These are phyloP conservation scores for Julus scandinavius DNA, from an alignment of 2,888 invertebrate genomes.

Conservation along the genomic window DNA sequence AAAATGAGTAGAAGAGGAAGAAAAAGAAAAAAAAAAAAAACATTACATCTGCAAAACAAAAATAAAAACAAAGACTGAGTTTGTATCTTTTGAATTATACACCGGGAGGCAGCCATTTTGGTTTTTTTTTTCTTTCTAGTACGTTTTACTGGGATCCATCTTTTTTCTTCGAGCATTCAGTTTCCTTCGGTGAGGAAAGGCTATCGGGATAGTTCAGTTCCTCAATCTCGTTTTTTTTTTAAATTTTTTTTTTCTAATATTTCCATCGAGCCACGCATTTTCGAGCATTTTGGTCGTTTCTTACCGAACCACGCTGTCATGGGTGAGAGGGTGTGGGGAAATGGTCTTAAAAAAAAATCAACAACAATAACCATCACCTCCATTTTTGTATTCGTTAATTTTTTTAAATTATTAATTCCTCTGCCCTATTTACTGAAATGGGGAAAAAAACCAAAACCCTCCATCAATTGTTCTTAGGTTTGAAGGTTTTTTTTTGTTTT, in stretches of 20 bases:
- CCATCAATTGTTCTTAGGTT: slow-evolving; percentile 27
- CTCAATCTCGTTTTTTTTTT: not conserved
- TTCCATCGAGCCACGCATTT: not conserved
- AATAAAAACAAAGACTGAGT: slow-evolving; percentile 39
- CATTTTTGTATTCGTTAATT: slow-evolving; percentile 45
- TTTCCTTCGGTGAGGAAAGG: slow-evolving; percentile 28
- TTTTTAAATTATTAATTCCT: slow-evolving; percentile 44
- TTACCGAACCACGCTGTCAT: slow-evolving; percentile 28
- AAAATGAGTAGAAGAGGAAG: slow-evolving; percentile 8
- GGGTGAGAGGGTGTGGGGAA: not conserved
- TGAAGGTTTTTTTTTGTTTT: not conserved
- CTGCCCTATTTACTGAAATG: slow-evolving; percentile 35
- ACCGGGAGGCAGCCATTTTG: slow-evolving; percentile 46
- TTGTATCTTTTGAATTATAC: slow-evolving; percentile 46
- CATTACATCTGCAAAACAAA: slow-evolving; percentile 8
- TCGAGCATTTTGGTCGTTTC: not conserved
- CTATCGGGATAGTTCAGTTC: slow-evolving; percentile 19
- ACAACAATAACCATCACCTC: slow-evolving; percentile 46
- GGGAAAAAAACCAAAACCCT: slow-evolving; percentile 41
- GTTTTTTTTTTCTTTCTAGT: not conserved
- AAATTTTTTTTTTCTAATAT: not conserved
- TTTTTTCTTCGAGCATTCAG: not conserved
- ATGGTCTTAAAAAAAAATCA: slow-evolving; percentile 34
- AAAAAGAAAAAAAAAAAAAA: slow-evolving; percentile 33
- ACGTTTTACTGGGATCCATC: not conserved